phyloP scores from a whole-genome alignment of 2,888 invertebrate genomes.

The Drosophila cognata region DNA sequence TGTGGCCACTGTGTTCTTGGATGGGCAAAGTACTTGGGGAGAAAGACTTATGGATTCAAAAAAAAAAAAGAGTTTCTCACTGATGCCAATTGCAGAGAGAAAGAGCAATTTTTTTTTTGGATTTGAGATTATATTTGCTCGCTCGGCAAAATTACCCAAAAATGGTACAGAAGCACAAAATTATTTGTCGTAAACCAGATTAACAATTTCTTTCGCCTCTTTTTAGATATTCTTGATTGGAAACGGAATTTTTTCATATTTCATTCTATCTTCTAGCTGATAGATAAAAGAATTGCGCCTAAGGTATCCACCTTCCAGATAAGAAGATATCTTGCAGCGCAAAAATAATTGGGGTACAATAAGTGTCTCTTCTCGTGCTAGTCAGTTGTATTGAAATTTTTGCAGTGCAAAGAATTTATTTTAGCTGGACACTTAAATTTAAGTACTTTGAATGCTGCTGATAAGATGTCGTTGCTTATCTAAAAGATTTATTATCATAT shows the following conservation, averaged over 20 bases:
- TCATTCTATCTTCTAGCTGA: not conserved
- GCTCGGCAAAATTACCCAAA: not conserved
- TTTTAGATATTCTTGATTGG: not conserved
- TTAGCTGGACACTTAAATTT: not conserved
- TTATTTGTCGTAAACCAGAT: not conserved
- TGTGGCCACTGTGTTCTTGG: constrained; percentile 40
- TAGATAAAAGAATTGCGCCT: not conserved
- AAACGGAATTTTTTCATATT: not conserved
- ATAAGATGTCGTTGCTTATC: constrained; percentile 41
- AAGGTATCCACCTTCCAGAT: not conserved
- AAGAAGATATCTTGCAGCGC: not conserved
- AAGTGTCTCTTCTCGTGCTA: not conserved
- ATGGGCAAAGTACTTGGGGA: constrained; percentile 11
- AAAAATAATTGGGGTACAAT: not conserved
- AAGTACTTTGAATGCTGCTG: constrained; percentile 10
- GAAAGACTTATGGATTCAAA: not conserved
- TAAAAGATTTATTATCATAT: constrained; percentile 17
- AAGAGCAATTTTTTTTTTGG: not conserved
- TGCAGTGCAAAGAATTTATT: not conserved
- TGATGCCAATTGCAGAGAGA: not conserved
- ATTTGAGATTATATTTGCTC: not conserved
- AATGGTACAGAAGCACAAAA: not conserved
- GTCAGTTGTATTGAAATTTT: not conserved
- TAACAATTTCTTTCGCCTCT: not conserved
- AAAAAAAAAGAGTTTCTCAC: constrained; percentile 15